A percentile compares a stretch with the other conserved stretches of the same genome.
Evolutionary conservation across 1,140 invertebrate species (phyloP).

Genomic region (Potamilus streckersoni): DNA sequence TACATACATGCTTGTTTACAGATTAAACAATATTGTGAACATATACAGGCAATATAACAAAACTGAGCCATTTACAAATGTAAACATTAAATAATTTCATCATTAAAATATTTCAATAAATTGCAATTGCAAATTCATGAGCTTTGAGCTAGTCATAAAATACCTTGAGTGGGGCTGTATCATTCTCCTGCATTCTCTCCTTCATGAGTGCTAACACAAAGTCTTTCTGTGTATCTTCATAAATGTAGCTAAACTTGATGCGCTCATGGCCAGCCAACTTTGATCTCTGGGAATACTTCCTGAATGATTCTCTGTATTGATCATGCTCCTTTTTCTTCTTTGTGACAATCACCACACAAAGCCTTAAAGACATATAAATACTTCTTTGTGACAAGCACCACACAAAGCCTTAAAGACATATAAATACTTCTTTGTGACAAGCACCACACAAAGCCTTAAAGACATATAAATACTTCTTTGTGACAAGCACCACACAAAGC

Average conservation of each 20-base stretch:
- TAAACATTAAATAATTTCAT: too few relatives aligned
- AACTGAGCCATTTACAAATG: too few relatives aligned
- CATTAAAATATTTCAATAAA: too few relatives aligned
- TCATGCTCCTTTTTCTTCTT: constrained; percentile 72
- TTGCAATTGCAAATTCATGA: too few relatives aligned
- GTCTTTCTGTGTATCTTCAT: constrained; percentile 83
- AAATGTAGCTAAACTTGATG: constrained; percentile 88
- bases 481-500: constrained; percentile 88
- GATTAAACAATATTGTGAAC: too few relatives aligned
- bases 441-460: constrained; percentile 83
- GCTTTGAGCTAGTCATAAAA: neutral
- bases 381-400: constrained; percentile 80
- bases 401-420: constrained; percentile 77
- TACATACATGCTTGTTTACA: too few relatives aligned
- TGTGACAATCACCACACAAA: constrained; percentile 89
- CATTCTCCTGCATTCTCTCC: constrained; percentile 37
- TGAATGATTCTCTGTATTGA: constrained; percentile 63
- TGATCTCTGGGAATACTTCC: constrained; percentile 68
- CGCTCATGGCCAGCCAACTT: constrained; percentile 69
- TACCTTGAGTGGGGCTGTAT: neutral
- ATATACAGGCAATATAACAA: too few relatives aligned
- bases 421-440: constrained; percentile 74
- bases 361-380: constrained; percentile 64
- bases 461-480: constrained; percentile 47
- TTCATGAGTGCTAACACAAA: constrained; percentile 80